Percentiles rank a stretch among this genome's conserved stretches.
Evolutionary conservation across 1,140 invertebrate genomes (phyloP).

Genomic region (Monochamus saltuarius): DNA sequence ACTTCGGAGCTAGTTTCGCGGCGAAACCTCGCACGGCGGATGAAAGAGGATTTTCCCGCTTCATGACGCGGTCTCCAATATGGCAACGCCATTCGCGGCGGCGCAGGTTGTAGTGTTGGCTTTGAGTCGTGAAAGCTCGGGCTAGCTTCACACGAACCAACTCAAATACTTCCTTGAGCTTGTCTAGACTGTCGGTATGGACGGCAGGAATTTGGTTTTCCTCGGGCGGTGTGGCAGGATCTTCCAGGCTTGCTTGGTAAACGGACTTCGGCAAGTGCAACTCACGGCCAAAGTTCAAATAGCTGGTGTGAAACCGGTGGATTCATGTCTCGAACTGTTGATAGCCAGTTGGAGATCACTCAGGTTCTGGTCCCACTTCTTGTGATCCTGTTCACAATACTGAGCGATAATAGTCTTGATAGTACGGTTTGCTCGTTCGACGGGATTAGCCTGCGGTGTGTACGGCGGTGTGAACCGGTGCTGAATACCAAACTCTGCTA

Average conservation of each 20-base stretch:
- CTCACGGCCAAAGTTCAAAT: slow-evolving; percentile 18
- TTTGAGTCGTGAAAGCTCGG: too few relatives aligned
- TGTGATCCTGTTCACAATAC: too few relatives aligned
- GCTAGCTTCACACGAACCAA: too few relatives aligned
- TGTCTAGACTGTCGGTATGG: too few relatives aligned
- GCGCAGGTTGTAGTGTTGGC: too few relatives aligned
- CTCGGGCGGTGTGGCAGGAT: neutral
- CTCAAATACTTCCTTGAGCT: slow-evolving; percentile 13
- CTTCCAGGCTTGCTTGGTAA: too few relatives aligned
- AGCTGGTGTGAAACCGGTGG: slow-evolving; percentile 9
- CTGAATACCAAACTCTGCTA: slow-evolving; percentile 14
- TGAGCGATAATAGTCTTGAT: too few relatives aligned
- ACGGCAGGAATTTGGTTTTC: too few relatives aligned
- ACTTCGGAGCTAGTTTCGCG: slow-evolving; percentile 29
- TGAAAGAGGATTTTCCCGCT: slow-evolving; percentile 22
- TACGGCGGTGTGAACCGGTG: slow-evolving; percentile 46
- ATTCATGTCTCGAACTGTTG: slow-evolving; percentile 10
- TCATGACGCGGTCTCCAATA: slow-evolving; percentile 23
- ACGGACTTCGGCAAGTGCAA: neutral
- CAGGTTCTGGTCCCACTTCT: too few relatives aligned
- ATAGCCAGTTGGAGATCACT: slow-evolving; percentile 1
- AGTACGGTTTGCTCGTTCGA: slow-evolving; percentile 51
- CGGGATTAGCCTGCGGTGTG: slow-evolving; percentile 50
- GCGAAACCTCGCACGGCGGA: slow-evolving; percentile 16
- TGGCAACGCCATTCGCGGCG: slow-evolving; percentile 18